Percentiles rank a stretch among this genome's conserved stretches.
phyloP scores from a whole-genome alignment of 1,140 invertebrate species.

The Bombus affinis region DNA sequence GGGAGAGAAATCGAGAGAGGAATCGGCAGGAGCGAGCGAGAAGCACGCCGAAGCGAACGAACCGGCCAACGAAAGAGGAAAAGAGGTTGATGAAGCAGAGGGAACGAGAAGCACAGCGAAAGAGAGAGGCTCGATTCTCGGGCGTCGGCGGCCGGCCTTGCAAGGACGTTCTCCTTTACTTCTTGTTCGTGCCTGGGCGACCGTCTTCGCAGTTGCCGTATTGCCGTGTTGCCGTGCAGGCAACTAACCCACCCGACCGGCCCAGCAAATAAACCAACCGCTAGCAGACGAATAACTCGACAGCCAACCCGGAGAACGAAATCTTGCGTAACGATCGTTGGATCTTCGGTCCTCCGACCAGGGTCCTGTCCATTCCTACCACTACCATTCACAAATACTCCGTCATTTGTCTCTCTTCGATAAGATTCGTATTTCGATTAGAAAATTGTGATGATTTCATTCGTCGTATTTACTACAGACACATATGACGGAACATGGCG shows the following conservation, averaged over 20 bases:
- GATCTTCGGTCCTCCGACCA: neutral
- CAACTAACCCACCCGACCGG: constrained; percentile 42
- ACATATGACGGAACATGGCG: too few species aligned
- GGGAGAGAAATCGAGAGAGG: constrained; percentile 14
- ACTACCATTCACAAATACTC: neutral
- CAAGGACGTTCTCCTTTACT: constrained; percentile 74
- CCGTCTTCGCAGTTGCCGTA: constrained; percentile 50
- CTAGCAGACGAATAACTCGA: constrained; percentile 20
- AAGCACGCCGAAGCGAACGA: constrained; percentile 25
- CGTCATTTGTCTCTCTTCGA: too few species aligned
- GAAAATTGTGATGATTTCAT: too few species aligned
- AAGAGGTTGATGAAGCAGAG: constrained; percentile 16
- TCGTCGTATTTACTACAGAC: too few species aligned
- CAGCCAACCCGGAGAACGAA: constrained; percentile 20
- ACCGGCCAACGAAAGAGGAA: constrained; percentile 10
- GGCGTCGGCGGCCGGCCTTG: constrained; percentile 74
- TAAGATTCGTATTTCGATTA: too few species aligned
- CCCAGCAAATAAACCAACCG: constrained; percentile 37
- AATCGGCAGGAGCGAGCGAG: neutral
- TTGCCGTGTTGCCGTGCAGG: constrained; percentile 27
- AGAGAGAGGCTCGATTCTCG: constrained; percentile 63
- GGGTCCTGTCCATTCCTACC: neutral
- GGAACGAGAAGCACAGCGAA: constrained; percentile 44
- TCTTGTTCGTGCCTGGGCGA: constrained; percentile 59
- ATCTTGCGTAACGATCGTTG: constrained; percentile 47